These are phyloP conservation scores for Myotis pilosus DNA, from an alignment of 2,797 vertebrate genomes.

Conservation along the genomic window DNA sequence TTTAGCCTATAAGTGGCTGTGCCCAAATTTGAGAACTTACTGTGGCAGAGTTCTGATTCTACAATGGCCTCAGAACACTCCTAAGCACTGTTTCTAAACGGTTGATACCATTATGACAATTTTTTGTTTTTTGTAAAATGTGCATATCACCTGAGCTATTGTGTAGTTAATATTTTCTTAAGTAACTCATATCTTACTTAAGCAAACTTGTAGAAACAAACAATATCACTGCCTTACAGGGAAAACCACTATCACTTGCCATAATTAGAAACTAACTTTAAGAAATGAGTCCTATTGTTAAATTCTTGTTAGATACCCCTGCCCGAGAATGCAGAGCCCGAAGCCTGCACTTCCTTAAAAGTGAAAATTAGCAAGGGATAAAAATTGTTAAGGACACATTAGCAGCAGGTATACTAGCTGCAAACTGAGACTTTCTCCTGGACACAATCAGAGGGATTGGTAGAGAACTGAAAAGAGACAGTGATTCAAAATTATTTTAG, in stretches of 20 bases:
- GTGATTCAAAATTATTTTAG: not conserved
- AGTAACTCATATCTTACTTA: not conserved
- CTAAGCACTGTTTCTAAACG: not conserved
- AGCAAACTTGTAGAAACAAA: constrained; percentile 25
- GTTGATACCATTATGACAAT: not conserved
- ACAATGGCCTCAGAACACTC: not conserved
- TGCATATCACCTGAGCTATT: not conserved
- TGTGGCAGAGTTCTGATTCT: not conserved
- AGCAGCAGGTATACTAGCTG: not conserved
- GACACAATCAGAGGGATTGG: not conserved
- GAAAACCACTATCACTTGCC: constrained; percentile 1
- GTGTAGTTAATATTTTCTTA: not conserved
- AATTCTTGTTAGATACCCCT: not conserved
- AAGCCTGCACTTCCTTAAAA: constrained; percentile 12
- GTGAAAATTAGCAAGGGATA: not conserved
- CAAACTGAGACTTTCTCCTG: not conserved
- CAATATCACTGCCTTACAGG: not conserved
- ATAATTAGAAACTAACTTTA: constrained; percentile 6
- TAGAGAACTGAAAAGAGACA: constrained; percentile 1
- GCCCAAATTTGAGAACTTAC: not conserved
- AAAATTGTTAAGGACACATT: not conserved
- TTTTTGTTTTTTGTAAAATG: not conserved
- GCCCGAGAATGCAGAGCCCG: not conserved
- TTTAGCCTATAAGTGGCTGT: not conserved
- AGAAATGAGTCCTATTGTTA: not conserved